phyloP scores from a whole-genome alignment of 1,140 invertebrate species.

The Cydia amplana region DNA sequence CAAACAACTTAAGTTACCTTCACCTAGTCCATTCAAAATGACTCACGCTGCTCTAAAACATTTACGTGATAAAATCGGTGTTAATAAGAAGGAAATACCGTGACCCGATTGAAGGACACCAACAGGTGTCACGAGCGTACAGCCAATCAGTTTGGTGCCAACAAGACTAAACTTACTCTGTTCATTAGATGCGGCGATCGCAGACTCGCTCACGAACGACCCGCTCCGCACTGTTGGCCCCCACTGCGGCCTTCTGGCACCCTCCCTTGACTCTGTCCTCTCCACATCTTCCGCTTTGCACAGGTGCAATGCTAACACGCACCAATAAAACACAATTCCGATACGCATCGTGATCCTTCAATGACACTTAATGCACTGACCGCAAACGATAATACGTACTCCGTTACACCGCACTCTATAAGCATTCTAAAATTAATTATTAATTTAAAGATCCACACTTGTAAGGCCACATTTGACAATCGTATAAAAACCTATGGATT shows the following conservation, averaged over 20 bases:
- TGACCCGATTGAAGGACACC: slow-evolving; percentile 50
- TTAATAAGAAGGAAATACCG: slow-evolving; percentile 36
- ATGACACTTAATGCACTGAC: slow-evolving; percentile 67
- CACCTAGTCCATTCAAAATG: slow-evolving; percentile 2
- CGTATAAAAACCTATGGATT: slow-evolving; percentile 58
- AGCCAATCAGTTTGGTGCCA: slow-evolving; percentile 47
- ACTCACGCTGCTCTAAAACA: neutral
- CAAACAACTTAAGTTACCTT: slow-evolving; percentile 36
- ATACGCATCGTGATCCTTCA: slow-evolving; percentile 76
- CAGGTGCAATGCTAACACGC: slow-evolving; percentile 73
- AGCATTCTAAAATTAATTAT: slow-evolving; percentile 64
- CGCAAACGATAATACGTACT: slow-evolving; percentile 58
- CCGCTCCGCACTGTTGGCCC: slow-evolving; percentile 59
- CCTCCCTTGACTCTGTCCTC: slow-evolving; percentile 67
- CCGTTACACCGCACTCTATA: slow-evolving; percentile 58
- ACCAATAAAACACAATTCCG: slow-evolving; percentile 76
- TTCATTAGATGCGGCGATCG: slow-evolving; percentile 65
- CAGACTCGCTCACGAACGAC: slow-evolving; percentile 62
- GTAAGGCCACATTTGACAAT: slow-evolving; percentile 65
- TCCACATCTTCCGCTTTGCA: slow-evolving; percentile 73
- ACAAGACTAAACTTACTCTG: slow-evolving; percentile 70
- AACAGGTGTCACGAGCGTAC: slow-evolving; percentile 60
- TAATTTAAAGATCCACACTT: slow-evolving; percentile 48
- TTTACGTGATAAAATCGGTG: slow-evolving; percentile 9
- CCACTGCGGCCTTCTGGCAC: slow-evolving; percentile 66